Conservation (phyloP, 1,140 invertebrate genomes). For the Panonychus citri region DNA sequence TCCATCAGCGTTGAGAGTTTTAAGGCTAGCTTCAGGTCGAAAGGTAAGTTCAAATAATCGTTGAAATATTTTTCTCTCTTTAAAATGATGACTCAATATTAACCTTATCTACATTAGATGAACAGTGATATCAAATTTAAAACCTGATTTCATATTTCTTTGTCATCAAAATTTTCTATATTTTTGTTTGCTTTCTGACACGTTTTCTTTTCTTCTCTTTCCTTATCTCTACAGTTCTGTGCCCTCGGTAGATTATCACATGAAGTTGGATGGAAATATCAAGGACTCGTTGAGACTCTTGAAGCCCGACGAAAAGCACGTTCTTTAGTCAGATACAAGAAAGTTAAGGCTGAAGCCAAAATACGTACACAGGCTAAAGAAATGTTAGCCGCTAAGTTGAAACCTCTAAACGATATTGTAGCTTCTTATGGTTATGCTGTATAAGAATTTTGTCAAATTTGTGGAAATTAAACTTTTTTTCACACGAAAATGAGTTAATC, state of each 20-base stretch:
- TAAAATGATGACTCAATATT: background rate
- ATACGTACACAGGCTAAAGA: constrained; percentile 52
- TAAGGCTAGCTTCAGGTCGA: constrained; percentile 79
- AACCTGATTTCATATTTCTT: too few species aligned
- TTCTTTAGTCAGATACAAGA: constrained; percentile 49
- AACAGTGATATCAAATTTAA: background rate
- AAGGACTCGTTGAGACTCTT: constrained; percentile 70
- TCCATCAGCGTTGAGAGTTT: constrained; percentile 75
- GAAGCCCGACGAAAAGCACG: constrained; percentile 88
- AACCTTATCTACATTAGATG: constrained; percentile 2
- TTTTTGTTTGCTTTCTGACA: too few species aligned
- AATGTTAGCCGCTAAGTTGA: constrained; percentile 48
- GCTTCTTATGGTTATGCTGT: constrained; percentile 13
- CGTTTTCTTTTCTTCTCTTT: constrained; percentile 1
- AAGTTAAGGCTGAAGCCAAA: constrained; percentile 54
- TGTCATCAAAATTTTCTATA: too few species aligned
- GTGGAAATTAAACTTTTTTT: too few species aligned
- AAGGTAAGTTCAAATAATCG: constrained; percentile 40
- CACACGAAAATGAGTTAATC: too few species aligned
- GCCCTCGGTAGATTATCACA: constrained; percentile 79
- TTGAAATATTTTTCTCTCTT: background rate
- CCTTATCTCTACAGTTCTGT: constrained; percentile 46
- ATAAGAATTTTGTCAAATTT: constrained; percentile 9
- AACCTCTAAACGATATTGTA: constrained; percentile 23
- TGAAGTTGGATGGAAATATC: constrained; percentile 99